Base-by-base conservation (phyloP, 1,140 invertebrate genomes). In the Geopemphigus sp. region DNA sequence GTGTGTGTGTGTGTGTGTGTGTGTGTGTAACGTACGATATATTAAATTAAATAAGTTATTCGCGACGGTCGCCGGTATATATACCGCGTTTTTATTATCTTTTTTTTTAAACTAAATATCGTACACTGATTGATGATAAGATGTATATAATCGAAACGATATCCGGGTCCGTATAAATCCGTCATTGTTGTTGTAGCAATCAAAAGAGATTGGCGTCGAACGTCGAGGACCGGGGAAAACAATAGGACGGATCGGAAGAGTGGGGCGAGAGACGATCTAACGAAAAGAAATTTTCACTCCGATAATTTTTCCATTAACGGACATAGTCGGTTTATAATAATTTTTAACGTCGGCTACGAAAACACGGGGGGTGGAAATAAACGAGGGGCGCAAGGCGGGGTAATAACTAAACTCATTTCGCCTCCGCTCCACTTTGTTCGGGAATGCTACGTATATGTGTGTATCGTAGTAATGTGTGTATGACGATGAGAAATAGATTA, bases 351-450 rank as follows among this genome's bases (percentile, higher is more conserved):
- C 74, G n/a, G 56, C 26, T 24, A 63, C 54, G 57, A 78, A 78
- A 63, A 78, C 39, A 63, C 15, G 17, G n/a, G 15, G 29, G 29
- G 3, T 45, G 73, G n/a, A 50, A 78, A 63, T 24, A 54, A 59
- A 59, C n/a, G 24, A 19, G 54, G n/a, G 15, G 24, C 29, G 39
- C 54, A 29, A 29, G 22, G 53, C 11, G 14, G 74, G 22, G 57
- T 78, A 78, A 59, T 61, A 78, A 61, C 74, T 78, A 78, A 78
- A 78, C 56, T 78, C 74, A 78, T 78, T 78, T 78, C 74, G 45
- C 39, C 32, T 19, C 45, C 59, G 29, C 32, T 45, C 32, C 54
- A 50, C 10, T 39, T 24, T 17, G n/a, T n/a, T n/a, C n/a, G n/a
- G n/a, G n/a, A n/a, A n/a, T n/a, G n/a, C n/a, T n/a, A n/a, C n/a